Percentiles rank a stretch among this genome's conserved stretches.
Evolutionary conservation across 2,113 vertebrate genomes (phyloP).

Genomic region (Tauraco erythrolophus): DNA sequence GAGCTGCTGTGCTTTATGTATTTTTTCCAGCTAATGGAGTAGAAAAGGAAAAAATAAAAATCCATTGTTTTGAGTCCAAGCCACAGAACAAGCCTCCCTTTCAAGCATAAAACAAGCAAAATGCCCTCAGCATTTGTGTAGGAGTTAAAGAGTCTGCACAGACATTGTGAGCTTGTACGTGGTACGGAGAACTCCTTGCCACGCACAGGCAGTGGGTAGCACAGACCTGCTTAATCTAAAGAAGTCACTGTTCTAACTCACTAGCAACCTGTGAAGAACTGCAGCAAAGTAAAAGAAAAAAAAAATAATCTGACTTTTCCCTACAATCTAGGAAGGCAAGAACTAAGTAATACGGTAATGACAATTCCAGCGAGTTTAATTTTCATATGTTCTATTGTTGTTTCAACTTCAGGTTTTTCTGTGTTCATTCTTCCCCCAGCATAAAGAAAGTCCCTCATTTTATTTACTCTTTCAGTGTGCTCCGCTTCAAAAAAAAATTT

Average conservation of each 20-base stretch:
- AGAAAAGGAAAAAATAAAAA: constrained; percentile 43
- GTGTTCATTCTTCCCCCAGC: neutral
- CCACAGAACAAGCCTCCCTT: constrained; percentile 69
- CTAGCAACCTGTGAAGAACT: neutral
- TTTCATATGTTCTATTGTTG: neutral
- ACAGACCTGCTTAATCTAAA: neutral
- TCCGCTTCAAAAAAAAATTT: rapidly evolving
- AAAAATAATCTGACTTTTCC: neutral
- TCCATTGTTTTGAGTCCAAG: constrained; percentile 66
- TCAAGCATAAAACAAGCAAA: constrained; percentile 66
- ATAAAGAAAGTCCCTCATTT: neutral
- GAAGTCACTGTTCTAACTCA: neutral
- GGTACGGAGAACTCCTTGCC: constrained; percentile 18
- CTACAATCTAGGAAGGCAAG: neutral
- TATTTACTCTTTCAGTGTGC: neutral
- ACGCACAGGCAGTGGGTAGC: neutral
- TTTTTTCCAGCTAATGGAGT: constrained; percentile 49
- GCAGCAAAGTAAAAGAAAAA: neutral
- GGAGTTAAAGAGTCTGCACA: constrained; percentile 33
- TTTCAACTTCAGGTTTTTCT: neutral
- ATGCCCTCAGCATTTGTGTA: constrained; percentile 46
- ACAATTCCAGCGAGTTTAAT: neutral
- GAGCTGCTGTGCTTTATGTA: constrained; percentile 21
- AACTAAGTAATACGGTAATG: neutral
- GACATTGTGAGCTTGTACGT: neutral